Percentiles rank a stretch among this genome's conserved stretches.
phyloP scores from a whole-genome alignment of 2,888 invertebrate genomes.

The Clostera curtula region DNA sequence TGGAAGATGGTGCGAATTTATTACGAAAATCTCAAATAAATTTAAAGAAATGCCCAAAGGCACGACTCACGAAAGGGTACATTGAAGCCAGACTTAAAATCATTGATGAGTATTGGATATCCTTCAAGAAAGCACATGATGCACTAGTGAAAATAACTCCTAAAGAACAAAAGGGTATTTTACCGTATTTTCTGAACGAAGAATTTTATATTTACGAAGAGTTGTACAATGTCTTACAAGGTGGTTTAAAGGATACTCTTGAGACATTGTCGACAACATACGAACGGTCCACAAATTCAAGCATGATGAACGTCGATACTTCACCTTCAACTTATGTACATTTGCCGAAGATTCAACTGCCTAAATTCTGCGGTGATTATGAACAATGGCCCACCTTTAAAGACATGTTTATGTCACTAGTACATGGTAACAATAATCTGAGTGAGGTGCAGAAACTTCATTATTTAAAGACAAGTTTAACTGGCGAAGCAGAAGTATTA shows the following conservation, averaged over 20 bases:
- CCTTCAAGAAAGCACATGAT: constrained; percentile 7
- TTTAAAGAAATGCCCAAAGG: no score
- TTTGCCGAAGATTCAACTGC: constrained; percentile 5
- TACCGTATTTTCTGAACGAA: constrained; percentile 13
- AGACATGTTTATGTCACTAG: constrained; percentile 3
- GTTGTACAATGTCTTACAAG: no score
- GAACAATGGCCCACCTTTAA: constrained; percentile 6
- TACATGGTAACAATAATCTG: constrained; percentile 3
- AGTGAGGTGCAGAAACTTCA: constrained; percentile 6
- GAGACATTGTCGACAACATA: background rate
- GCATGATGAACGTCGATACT: background rate
- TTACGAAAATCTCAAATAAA: no score
- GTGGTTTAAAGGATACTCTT: constrained; percentile 1
- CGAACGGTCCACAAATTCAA: background rate
- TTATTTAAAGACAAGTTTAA: constrained; percentile 6
- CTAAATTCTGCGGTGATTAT: no score
- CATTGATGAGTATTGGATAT: constrained; percentile 11
- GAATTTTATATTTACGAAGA: constrained; percentile 6
- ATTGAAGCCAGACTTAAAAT: constrained; percentile 9
- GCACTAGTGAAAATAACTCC: constrained; percentile 11
- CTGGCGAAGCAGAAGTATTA: constrained; percentile 1
- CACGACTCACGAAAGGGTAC: constrained; percentile 11
- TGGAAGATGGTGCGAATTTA: no score
- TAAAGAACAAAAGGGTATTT: constrained; percentile 6
- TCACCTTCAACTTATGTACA: background rate